Conservation (phyloP, 2,888 invertebrate species). For the Rapana venosa region DNA sequence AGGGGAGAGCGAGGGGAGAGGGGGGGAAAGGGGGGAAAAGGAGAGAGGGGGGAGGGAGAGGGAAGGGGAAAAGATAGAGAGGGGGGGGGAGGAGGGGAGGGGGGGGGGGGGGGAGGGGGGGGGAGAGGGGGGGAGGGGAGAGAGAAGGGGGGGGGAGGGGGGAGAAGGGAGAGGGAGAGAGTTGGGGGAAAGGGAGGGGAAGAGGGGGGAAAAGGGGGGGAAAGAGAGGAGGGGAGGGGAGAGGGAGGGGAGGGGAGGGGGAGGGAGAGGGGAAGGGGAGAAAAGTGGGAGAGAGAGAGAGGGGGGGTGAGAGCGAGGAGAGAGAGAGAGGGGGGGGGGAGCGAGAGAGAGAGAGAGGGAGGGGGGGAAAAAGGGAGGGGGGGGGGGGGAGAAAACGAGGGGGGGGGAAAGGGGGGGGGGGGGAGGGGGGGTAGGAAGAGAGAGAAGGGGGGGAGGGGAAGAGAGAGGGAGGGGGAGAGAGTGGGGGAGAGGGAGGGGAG, state of each 20-base stretch:
- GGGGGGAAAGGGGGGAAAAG: not conserved
- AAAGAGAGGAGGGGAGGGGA: not conserved
- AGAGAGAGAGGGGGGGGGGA: not conserved
- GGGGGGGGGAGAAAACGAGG: too few species aligned
- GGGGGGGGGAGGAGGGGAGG: not conserved
- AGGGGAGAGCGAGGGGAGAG: not conserved
- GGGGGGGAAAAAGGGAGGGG: too few species aligned
- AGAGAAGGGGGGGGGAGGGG: not conserved
- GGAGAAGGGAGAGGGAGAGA: not conserved
- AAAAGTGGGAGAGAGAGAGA: not conserved
- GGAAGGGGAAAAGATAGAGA: not conserved
- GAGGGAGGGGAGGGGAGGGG: too few species aligned
- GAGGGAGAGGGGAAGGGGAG: not conserved
- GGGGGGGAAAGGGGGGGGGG: too few species aligned
- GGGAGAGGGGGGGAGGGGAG: not conserved
- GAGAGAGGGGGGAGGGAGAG: not conserved
- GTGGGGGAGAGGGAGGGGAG: too few species aligned
- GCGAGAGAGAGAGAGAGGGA: too few species aligned
- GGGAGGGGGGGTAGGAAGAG: too few species aligned
- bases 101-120: too few species aligned
- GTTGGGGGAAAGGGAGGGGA: not conserved
- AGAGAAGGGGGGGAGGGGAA: too few species aligned
- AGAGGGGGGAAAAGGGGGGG: not conserved
- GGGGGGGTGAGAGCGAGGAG: not conserved
- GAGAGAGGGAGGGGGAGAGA: too few species aligned